Percentiles rank a stretch among this genome's conserved stretches.
These are phyloP conservation scores for Chelmon rostratus DNA, from an alignment of 2,797 vertebrate genomes.

Conservation along the genomic window DNA sequence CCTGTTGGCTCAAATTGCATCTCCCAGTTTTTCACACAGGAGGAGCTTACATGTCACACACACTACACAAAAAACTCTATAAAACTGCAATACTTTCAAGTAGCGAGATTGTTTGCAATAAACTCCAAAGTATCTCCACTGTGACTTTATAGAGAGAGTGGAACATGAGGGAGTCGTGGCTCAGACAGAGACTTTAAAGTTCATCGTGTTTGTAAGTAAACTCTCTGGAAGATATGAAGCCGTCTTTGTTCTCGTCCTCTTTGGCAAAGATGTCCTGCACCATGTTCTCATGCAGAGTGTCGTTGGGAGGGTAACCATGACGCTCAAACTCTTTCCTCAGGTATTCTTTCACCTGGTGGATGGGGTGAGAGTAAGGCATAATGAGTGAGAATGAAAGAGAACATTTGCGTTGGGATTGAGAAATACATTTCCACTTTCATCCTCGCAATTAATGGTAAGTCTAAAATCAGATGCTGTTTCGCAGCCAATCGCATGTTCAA, in stretches of 20 bases:
- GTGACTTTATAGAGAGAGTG: background rate
- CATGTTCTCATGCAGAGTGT: slow-evolving; percentile 94
- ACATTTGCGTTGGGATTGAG: background rate
- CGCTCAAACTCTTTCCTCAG: slow-evolving; percentile 95
- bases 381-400: background rate
- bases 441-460: background rate
- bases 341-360: slow-evolving; percentile 92
- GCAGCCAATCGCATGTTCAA: background rate
- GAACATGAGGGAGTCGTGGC: background rate
- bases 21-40: background rate
- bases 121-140: slow-evolving; percentile 5
- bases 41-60: background rate
- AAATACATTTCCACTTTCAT: background rate
- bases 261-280: slow-evolving; percentile 95
- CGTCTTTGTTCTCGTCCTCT: slow-evolving; percentile 96
- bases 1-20: slow-evolving; percentile 1
- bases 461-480: no score
- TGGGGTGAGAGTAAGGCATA: background rate
- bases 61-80: slow-evolving; percentile 14
- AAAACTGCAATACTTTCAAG: slow-evolving; percentile 1
- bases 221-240: slow-evolving; percentile 96
- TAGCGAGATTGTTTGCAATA: slow-evolving; percentile 26
- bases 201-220: slow-evolving; percentile 98
- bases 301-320: slow-evolving; percentile 92
- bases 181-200: slow-evolving; percentile 80